These are phyloP conservation scores for Symphodus melops DNA, from an alignment of 2,113 vertebrate species.

Conservation along the genomic window DNA sequence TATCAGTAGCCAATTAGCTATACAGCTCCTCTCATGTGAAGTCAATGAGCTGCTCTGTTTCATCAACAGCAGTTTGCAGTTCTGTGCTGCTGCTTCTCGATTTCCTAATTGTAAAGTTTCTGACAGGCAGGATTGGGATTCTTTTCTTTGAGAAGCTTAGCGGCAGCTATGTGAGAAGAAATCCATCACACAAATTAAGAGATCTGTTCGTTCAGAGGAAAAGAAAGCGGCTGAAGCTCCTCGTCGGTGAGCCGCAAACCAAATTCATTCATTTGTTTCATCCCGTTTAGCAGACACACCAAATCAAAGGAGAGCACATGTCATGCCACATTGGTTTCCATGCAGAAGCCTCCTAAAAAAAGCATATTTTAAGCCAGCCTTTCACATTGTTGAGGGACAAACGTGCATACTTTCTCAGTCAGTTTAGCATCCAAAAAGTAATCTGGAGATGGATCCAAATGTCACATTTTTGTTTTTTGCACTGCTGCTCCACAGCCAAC, in stretches of 20 bases:
- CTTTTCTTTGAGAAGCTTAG: slow-evolving; percentile 19
- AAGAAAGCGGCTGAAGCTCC: slow-evolving; percentile 13
- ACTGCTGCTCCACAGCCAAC: slow-evolving; percentile 8
- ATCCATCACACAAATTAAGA: slow-evolving; percentile 46
- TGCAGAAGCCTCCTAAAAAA: slow-evolving; percentile 2
- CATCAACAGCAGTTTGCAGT: slow-evolving; percentile 35
- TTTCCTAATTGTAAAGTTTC: slow-evolving; percentile 17
- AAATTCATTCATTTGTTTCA: slow-evolving; percentile 34
- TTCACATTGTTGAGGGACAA: neutral
- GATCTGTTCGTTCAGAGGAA: slow-evolving; percentile 42
- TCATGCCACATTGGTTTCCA: slow-evolving; percentile 17
- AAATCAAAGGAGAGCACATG: slow-evolving; percentile 37
- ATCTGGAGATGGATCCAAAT: neutral
- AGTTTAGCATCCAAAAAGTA: slow-evolving; percentile 7
- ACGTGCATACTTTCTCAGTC: neutral
- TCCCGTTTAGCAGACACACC: slow-evolving; percentile 34
- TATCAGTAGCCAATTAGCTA: slow-evolving; percentile 49
- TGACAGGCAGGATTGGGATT: slow-evolving; percentile 29
- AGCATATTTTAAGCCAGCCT: slow-evolving; percentile 13
- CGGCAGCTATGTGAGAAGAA: slow-evolving; percentile 39
- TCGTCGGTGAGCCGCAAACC: slow-evolving; percentile 23
- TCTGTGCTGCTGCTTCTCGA: slow-evolving; percentile 17
- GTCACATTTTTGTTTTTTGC: slow-evolving; percentile 3
- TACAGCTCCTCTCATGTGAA: slow-evolving; percentile 33
- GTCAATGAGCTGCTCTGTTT: slow-evolving; percentile 44